These are phyloP conservation scores for Temnothorax ravouxi DNA, from an alignment of 2,888 invertebrate genomes.

Conservation along the genomic window DNA sequence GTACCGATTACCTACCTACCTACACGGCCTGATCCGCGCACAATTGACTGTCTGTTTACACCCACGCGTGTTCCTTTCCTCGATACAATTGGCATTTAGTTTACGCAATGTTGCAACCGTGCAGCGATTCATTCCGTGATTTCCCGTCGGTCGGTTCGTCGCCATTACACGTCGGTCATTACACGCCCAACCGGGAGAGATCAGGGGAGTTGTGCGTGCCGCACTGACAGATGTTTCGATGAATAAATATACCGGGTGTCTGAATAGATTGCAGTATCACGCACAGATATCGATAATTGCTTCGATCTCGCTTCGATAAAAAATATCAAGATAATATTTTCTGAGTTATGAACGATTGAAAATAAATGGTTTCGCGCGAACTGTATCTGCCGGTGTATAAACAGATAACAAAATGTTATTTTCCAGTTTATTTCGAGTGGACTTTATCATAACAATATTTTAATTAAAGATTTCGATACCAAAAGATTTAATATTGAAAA, in stretches of 20 bases:
- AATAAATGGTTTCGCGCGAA: neutral
- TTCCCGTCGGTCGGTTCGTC: conserved; percentile 50
- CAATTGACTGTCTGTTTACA: conserved; percentile 56
- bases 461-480: neutral
- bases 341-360: neutral
- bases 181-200: conserved; percentile 28
- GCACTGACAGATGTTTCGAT: conserved; percentile 41
- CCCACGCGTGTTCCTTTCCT: conserved; percentile 55
- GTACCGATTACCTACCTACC: neutral
- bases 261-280: neutral
- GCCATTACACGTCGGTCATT: conserved; percentile 22
- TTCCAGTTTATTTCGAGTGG: neutral
- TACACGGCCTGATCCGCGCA: conserved; percentile 37
- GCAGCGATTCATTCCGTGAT: conserved; percentile 47
- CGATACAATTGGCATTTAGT: conserved; percentile 58
- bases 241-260: conserved; percentile 23
- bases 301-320: neutral
- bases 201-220: conserved; percentile 17
- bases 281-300: neutral
- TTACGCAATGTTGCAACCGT: conserved; percentile 58
- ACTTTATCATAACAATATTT: conserved; percentile 13
- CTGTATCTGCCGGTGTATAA: neutral
- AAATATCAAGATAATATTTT: conserved; percentile 12
- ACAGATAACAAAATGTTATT: conserved; percentile 15
- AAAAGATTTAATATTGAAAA: neutral